Evolutionary conservation across 2,888 invertebrate genomes (phyloP), one percentile per base, ranked within the genome.

Genomic region (Barypeithes pellucidus): DNA sequence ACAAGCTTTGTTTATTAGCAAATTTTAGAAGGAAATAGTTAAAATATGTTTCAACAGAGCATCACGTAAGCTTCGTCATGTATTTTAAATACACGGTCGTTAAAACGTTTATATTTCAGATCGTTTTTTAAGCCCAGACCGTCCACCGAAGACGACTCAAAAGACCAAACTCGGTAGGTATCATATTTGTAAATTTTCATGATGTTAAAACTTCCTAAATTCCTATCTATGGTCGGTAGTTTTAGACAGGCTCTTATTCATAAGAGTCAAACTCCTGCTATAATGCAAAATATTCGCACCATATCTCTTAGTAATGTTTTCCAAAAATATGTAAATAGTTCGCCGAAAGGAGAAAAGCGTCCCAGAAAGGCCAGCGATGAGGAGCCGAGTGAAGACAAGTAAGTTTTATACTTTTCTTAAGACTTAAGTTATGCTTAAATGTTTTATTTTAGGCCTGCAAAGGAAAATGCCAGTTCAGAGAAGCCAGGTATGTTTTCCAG

Each of bases 61-160:
- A 84, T 85, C 77, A 84, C 84, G 85, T 85, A 80, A 81, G 84
- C 78, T 41, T 43, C 43, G 65, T 33, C 16, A 24, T 22, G 47
- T 24, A 16, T 57, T 65, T 59, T 41, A 22, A 76, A 73, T 16
- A 61, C 61, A 75, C 70, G 62, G 68, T 67, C 62, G 16, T 16
- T 1, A 20, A 71, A 29, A 54, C 24, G 39, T 7, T 22, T 45
- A 9, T 1, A 12, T 78, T 77, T 33, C 75, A 88, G 87, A 65
- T 87, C 87, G 36, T 88, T 87, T 77, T 88, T 88, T 77, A 75
- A 75, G 45, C 75, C 81, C 9, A 65, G 22, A 81, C 52, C 41
- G 8, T 29, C 70, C 3, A n/a, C 84, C 29, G 29, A 29, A 81
- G 80, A 76, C 82, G 18, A 78, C 82, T 12, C 70, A 79, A 60